These are phyloP conservation scores for Cassiopea andromeda DNA, from an alignment of 30 jellyfish, hydroid and myxozoan genomes.

Conservation along the genomic window DNA sequence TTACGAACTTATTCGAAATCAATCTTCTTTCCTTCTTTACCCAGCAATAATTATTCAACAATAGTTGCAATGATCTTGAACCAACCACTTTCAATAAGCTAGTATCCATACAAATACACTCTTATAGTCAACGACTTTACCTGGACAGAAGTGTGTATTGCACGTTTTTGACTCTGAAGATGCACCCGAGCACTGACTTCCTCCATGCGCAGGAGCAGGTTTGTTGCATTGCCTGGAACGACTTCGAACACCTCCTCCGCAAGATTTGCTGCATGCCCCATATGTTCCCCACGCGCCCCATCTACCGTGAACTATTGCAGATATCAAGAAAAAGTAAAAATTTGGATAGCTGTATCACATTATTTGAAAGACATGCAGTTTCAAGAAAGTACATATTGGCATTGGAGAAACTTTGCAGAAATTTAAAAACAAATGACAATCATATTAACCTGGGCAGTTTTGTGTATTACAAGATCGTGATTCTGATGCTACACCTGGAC, in stretches of 20 bases:
- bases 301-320: background rate
- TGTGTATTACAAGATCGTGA: background rate
- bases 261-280: slow-evolving; percentile 16
- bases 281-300: slow-evolving; percentile 4
- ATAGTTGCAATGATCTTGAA: too few species aligned
- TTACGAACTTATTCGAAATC: too few species aligned
- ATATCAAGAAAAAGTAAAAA: background rate
- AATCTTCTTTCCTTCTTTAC: too few species aligned
- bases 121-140: background rate
- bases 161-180: background rate
- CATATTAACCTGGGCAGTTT: background rate
- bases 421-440: background rate
- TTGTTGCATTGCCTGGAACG: background rate
- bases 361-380: background rate
- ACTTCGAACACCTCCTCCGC: slow-evolving; percentile 1
- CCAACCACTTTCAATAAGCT: too few species aligned
- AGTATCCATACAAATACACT: too few species aligned
- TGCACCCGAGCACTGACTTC: slow-evolving; percentile 12
- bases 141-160: background rate
- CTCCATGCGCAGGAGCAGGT: slow-evolving; percentile 14
- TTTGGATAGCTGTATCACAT: background rate
- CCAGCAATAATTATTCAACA: too few species aligned
- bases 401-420: too few species aligned
- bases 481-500: background rate
- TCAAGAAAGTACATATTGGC: too few species aligned